Evolutionary conservation across 2,113 vertebrate genomes (phyloP), one percentile per base, ranked within the genome.

Genomic region (Daubentonia madagascariensis): DNA sequence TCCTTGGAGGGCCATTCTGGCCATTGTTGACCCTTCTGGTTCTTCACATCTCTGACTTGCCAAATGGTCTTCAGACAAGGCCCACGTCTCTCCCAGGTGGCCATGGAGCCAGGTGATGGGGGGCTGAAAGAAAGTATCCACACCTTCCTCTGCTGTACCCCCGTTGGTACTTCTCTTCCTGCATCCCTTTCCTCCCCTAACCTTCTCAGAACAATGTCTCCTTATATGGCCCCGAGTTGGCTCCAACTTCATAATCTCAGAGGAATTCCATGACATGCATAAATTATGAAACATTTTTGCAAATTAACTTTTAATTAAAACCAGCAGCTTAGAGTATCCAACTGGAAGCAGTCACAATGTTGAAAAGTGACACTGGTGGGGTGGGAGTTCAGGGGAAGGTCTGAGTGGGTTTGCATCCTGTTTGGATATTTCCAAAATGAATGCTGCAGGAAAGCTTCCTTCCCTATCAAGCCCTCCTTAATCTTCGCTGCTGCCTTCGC

Each of bases 251-350:
- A 91, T 85, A 70, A 94, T 96, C 97, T 98, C 97, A 80, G 96
- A 97, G 94, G 98, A 97, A 89, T 97, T 96, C 67, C 73, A 91
- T 94, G 94, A 97, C 97, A 91, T 97, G 88, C 97, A 96, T 98
- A 98, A 98, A 98, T 98, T 97, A 98, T 98, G 97, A 97, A 96
- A 97, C 96, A 93, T 96, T 97, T 98, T 97, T 94, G 85, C 94
- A 98, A 97, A 98, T 98, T 98, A 98, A 96, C 92, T 98, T 98
- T 98, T 98, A 98, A 98, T 98, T 98, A 98, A 97, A 98, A 97
- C 96, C 98, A 98, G 95, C 94, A 91, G 89, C 35, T 89, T 78
- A 93, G 73, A 94, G 73, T 79, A 97, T 98, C 88, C 94, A 97
- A 98, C 95, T 97, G 97, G 95, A 98, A 95, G 96, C 96, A 94